Conservation (phyloP, 2,797 vertebrate genomes). For the Silurus aristotelis region DNA sequence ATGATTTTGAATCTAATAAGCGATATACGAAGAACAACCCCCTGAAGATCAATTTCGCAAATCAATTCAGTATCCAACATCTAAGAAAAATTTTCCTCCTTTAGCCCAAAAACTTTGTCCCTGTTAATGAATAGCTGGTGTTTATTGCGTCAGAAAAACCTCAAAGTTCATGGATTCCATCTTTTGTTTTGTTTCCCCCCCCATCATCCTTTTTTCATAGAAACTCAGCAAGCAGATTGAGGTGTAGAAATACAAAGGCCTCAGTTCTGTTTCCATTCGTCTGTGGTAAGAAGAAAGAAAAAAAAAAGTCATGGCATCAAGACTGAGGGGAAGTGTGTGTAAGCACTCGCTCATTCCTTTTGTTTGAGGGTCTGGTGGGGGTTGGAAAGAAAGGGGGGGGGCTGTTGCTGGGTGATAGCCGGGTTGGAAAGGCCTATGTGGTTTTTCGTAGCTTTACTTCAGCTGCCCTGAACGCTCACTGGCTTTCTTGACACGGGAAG, state of each 20-base stretch:
- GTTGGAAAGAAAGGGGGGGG: background rate
- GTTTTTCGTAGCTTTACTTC: background rate
- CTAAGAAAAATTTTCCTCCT: no score
- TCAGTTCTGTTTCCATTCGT: background rate
- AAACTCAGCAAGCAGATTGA: constrained; percentile 15
- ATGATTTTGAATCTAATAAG: no score
- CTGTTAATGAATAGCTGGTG: no score
- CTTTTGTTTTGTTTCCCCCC: background rate
- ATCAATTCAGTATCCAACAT: no score
- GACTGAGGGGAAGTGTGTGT: constrained; percentile 18
- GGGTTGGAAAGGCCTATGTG: constrained; percentile 1
- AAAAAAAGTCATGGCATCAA: constrained; percentile 33
- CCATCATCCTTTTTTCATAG: constrained; percentile 9
- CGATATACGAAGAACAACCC: no score
- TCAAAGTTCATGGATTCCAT: background rate
- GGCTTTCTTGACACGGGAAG: background rate
- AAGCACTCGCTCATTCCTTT: constrained; percentile 11
- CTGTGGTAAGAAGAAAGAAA: constrained; percentile 6
- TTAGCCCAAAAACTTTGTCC: no score
- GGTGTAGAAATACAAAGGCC: constrained; percentile 2
- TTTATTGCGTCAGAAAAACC: no score
- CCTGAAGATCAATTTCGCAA: no score
- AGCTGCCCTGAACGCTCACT: background rate
- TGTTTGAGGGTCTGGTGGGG: background rate
- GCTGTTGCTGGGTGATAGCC: constrained; percentile 42